Percentiles rank a stretch among this genome's conserved stretches.
Conservation (phyloP, 1,140 invertebrate genomes). For the Pararge aegeria region DNA sequence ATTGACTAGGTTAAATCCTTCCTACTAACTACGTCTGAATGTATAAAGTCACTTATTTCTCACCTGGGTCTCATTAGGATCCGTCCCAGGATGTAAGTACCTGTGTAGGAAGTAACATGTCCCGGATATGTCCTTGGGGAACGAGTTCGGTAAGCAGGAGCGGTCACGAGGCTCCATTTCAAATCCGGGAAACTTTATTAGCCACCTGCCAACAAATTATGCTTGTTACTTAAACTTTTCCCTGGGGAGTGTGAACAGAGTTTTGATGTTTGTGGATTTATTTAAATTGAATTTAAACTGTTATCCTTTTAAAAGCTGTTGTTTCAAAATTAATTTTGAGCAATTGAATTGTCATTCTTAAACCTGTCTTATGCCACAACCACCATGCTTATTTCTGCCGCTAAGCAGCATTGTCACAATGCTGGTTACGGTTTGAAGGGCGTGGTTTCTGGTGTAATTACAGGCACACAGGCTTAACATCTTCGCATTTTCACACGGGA, state of each 20-base stretch:
- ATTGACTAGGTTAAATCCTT: neutral
- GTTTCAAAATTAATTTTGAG: neutral
- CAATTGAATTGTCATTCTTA: too few relatives aligned
- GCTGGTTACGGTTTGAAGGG: too few relatives aligned
- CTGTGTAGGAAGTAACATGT: slow-evolving; percentile 93
- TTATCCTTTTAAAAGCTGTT: neutral
- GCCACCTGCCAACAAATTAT: slow-evolving; percentile 81
- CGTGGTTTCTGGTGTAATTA: too few relatives aligned
- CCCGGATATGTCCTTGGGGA: slow-evolving; percentile 87
- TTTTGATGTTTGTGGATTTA: neutral
- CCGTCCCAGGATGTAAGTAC: slow-evolving; percentile 87
- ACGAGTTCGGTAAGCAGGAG: slow-evolving; percentile 91
- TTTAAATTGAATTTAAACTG: neutral
- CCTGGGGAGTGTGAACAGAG: neutral
- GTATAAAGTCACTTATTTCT: too few relatives aligned
- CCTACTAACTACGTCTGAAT: slow-evolving; percentile 4
- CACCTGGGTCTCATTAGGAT: slow-evolving; percentile 79
- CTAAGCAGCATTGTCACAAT: too few relatives aligned
- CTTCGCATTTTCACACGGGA: too few relatives aligned
- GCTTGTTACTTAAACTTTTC: slow-evolving; percentile 16
- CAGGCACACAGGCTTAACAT: too few relatives aligned
- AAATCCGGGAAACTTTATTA: slow-evolving; percentile 88
- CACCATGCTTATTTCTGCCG: too few relatives aligned
- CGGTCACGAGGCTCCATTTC: slow-evolving; percentile 87
- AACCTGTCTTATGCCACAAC: too few relatives aligned